Base-by-base conservation (phyloP, 2,888 invertebrate genomes). In the Stenichneumon culpator region DNA sequence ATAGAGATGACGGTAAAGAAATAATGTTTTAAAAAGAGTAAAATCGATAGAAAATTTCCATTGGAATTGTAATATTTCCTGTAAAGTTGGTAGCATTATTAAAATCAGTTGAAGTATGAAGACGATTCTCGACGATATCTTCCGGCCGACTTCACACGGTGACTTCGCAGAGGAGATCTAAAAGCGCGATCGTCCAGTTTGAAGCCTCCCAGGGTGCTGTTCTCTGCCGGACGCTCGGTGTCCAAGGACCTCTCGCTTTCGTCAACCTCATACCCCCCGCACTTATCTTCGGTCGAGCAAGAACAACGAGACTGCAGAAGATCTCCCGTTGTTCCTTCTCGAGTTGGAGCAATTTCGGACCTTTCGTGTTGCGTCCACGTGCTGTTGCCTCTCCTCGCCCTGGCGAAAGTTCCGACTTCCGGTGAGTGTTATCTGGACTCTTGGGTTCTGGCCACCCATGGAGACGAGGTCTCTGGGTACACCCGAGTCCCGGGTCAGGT, bases 391-490 rank as follows among this genome's bases (percentile, higher is more conserved):
- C 77, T n/a, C 79, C 68, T 75, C 57, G 16, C 28, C 32, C 16
- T 50, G 73, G 54, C 75, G 72, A 79, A 79, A 82, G 82, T 82
- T 80, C 22, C 52, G 50, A 85, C 82, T 82, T 85, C 85, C 85
- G 82, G 85, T 75, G 68, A 67, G 47, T 63, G 70, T 82, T 82
- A 85, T 85, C 85, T 82, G 25, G 36, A 28, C 67, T 67, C 28
- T 39, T 67, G 67, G 50, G 67, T 22, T 52, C 72, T 75, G 67
- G 82, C 84, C 82, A 82, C 84, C 84, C 82, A 75, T 67, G 50
- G 84, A 54, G 84, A 67, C 57, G 25, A 77, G 47, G 52, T 69
- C 72, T 52, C 67, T 57, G 19, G 39, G 22, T 22, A 39, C 60
- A 68, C 44, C 22, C n/a, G 74, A 52, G 9, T 25, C 47, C 75